These are phyloP conservation scores for Mesorhabditis sp. DNA, from an alignment of 2,888 invertebrate species.

Conservation along the genomic window DNA sequence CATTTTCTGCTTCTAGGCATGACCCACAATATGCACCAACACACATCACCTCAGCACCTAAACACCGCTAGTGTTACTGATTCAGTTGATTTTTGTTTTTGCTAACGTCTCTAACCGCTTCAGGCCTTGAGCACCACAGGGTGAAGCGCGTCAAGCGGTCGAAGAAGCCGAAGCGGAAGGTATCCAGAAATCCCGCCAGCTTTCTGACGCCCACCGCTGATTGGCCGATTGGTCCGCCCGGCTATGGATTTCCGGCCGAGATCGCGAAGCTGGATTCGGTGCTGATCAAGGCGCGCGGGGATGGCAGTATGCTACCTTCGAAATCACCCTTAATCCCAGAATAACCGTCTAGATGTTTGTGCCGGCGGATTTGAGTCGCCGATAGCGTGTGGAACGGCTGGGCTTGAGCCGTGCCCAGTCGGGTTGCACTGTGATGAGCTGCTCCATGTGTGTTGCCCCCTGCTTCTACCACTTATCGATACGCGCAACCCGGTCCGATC, in stretches of 20 bases:
- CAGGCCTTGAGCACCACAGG: constrained; percentile 1
- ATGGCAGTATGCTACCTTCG: constrained; percentile 41
- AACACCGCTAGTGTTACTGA: not conserved
- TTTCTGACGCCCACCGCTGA: constrained; percentile 27
- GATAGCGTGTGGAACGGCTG: constrained; percentile 32
- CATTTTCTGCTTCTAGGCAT: not conserved
- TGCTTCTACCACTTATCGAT: constrained; percentile 47
- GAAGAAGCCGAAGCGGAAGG: constrained; percentile 17
- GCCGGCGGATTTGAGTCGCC: constrained; percentile 44
- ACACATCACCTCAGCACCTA: too few species aligned
- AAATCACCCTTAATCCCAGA: not conserved
- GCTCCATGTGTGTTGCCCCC: constrained; percentile 49
- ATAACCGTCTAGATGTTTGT: constrained; percentile 34
- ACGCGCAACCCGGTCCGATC: constrained; percentile 24
- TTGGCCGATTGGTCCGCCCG: constrained; percentile 48
- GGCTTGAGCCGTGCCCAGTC: constrained; percentile 40
- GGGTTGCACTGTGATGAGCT: constrained; percentile 49
- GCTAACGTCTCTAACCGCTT: not conserved
- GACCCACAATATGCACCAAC: not conserved
- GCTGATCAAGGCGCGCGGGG: constrained; percentile 47
- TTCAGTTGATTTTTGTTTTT: not conserved
- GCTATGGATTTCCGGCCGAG: constrained; percentile 43
- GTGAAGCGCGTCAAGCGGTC: not conserved
- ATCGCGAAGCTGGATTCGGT: constrained; percentile 43
- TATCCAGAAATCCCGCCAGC: not conserved